Percentiles rank a stretch among this genome's conserved stretches.
Conservation (phyloP, 2,888 invertebrate genomes). For the Habrosyne pyritoides region DNA sequence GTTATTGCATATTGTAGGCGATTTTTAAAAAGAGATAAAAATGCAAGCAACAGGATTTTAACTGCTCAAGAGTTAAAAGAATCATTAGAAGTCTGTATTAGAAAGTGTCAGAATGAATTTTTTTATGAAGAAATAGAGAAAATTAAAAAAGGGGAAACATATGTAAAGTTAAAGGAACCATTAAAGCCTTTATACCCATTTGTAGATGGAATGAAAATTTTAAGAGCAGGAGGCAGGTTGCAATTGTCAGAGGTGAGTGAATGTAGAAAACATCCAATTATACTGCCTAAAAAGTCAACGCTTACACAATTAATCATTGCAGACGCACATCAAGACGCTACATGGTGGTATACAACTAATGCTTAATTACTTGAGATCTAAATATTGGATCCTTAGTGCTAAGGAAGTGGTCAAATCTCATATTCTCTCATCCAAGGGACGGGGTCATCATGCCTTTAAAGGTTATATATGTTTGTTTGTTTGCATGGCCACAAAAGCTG, state of each 20-base stretch:
- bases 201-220: constrained; percentile 18
- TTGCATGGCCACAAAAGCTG: constrained; percentile 33
- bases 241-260: constrained; percentile 18
- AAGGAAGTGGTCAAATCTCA: constrained; percentile 23
- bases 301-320: constrained; percentile 27
- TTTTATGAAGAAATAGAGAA: constrained; percentile 18
- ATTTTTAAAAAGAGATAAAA: constrained; percentile 21
- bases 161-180: constrained; percentile 16
- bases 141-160: constrained; percentile 10
- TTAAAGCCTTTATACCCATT: constrained; percentile 27
- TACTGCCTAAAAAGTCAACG: constrained; percentile 24
- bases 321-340: constrained; percentile 27
- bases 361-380: constrained; percentile 27
- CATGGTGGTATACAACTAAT: constrained; percentile 33
- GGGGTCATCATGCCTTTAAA: constrained; percentile 28
- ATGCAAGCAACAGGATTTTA: constrained; percentile 6
- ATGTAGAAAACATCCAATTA: constrained; percentile 26
- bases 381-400: constrained; percentile 31
- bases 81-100: constrained; percentile 20
- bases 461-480: too few species aligned
- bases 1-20: constrained; percentile 18
- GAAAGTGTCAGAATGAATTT: constrained; percentile 19
- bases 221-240: constrained; percentile 34
- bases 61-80: constrained; percentile 22
- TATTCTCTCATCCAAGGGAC: constrained; percentile 25